Evolutionary conservation across 2,888 invertebrate genomes (phyloP).

Genomic region (Pyralis farinalis): DNA sequence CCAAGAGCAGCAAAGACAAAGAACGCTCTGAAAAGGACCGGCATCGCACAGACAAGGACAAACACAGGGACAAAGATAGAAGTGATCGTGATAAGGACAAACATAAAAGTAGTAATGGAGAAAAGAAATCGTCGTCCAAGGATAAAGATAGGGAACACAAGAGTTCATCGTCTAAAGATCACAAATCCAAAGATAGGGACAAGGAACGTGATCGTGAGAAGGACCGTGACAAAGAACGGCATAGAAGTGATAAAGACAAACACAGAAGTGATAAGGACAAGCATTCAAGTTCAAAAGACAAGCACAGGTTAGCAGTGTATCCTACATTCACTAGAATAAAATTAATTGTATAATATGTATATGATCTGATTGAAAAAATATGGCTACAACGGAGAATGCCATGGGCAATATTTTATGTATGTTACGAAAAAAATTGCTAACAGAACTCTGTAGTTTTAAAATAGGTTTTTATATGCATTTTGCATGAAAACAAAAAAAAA

Average conservation of each 20-base stretch:
- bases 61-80: conserved; percentile 38
- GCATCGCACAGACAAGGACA: conserved; percentile 33
- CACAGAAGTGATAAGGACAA: conserved; percentile 68
- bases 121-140: conserved; percentile 56
- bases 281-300: conserved; percentile 69
- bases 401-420: no score
- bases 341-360: no score
- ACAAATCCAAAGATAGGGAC: conserved; percentile 64
- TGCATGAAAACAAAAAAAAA: no score
- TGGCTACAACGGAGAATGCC: no score
- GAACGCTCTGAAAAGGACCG: conserved; percentile 47
- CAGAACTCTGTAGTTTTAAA: no score
- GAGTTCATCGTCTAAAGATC: conserved; percentile 66
- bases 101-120: conserved; percentile 45
- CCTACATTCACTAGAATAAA: no score
- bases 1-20: conserved; percentile 40
- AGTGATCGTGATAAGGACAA: conserved; percentile 68
- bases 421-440: no score
- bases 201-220: conserved; percentile 50
- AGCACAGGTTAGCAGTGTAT: conserved; percentile 63
- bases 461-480: no score
- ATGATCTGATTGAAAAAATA: no score
- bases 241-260: conserved; percentile 63
- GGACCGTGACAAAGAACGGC: conserved; percentile 69
- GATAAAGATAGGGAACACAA: conserved; percentile 42